phyloP scores from a whole-genome alignment of 1,140 invertebrate species.

The roundworm (Caenorhabditis elegans) region WBcel235 BX284606.5:12481001-12481500 shows the following conservation, averaged over 20 bases:
- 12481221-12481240: background rate
- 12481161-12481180: background rate
- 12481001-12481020: background rate
- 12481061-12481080: background rate
- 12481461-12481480: no score
- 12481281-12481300: background rate
- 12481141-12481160: background rate
- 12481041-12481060: background rate
- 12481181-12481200: background rate
- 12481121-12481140: background rate
- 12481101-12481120: background rate
- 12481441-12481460: no score
- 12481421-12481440: no score
- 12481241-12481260: conserved; percentile 6
- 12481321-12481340: no score
- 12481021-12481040: background rate
- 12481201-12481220: background rate
- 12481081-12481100: background rate
- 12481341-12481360: no score
- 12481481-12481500: no score
- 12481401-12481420: no score
- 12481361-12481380: no score
- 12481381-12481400: no score
- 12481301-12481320: no score
- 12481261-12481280: conserved; percentile 14